Base-by-base conservation (phyloP, 1,140 invertebrate genomes). In the Drosophila pandora region DNA sequence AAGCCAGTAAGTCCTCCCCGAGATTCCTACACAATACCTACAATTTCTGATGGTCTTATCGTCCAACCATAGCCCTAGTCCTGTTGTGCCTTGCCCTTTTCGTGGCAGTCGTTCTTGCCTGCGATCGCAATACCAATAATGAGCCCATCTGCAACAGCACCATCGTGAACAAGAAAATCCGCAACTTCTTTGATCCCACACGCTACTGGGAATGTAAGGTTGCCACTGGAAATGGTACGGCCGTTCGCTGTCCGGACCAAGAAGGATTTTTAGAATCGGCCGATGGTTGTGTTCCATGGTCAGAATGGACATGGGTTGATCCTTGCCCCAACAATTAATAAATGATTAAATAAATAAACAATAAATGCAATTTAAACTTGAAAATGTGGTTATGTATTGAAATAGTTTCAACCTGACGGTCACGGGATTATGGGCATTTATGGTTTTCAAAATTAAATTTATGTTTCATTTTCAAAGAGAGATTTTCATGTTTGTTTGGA, bases 151-250 rank as follows among this genome's bases (percentile, higher is more conserved):
- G 73, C 47, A 13, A 6, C 10, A n/a, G 23, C 34, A 0, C 59
- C 25, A n/a, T 50, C 63, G 13, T 12, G n/a, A n/a, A 6, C 3
- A 5, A 25, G 10, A 12, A 4, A 3, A 59, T 50, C 17, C 67
- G 67, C 12, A 81, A 84, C 60, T 63, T 60, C 43, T 84, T 12
- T 13, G 81, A 84, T 53, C 77, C 81, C n/a, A 84, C 81, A 6
- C 60, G 39, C 7, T 84, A 63, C 41, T 79, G 68, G 55, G 1
- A 2, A 2, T 79, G 76, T 37, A 3, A n/a, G 0, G 12, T 0
- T 10, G 34, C 10, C 39, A 2, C 55, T 10, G 41, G 52, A 12
- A 9, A 22, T 9, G 39, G 22, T n/a, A 21, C 2, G 0, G 12
- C 54, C 4, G n/a, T 10, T 6, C 1, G 0, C 9, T 43, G 41